These are phyloP conservation scores for Chromoteleia sp. DNA, from an alignment of 2,888 invertebrate genomes.

Conservation along the genomic window DNA sequence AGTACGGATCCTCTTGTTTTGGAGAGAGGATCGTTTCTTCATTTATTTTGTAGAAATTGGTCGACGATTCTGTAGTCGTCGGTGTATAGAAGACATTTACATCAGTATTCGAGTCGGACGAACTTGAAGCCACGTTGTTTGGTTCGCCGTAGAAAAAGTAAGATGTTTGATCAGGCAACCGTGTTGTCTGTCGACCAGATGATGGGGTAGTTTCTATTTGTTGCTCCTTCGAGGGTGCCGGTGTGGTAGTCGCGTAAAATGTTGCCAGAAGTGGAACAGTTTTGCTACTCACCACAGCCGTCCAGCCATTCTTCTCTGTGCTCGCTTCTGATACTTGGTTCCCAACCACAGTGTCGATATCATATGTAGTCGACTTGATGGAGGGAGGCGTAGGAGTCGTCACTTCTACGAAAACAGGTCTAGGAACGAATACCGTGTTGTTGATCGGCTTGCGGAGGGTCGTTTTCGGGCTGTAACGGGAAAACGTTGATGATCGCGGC, in stretches of 20 bases:
- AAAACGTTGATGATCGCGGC: slow-evolving; percentile 44
- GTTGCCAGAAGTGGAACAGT: slow-evolving; percentile 87
- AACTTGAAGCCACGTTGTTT: slow-evolving; percentile 72
- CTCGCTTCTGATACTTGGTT: slow-evolving; percentile 80
- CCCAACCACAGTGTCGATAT: slow-evolving; percentile 71
- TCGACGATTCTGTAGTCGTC: slow-evolving; percentile 76
- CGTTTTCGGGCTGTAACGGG: slow-evolving; percentile 66
- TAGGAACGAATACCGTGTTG: slow-evolving; percentile 52
- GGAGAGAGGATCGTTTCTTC: slow-evolving; percentile 68
- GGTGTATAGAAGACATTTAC: slow-evolving; percentile 71
- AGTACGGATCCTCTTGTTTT: slow-evolving; percentile 65
- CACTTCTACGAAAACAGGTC: slow-evolving; percentile 70
- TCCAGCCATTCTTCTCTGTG: slow-evolving; percentile 82
- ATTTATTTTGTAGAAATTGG: slow-evolving; percentile 71
- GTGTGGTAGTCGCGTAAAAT: slow-evolving; percentile 87
- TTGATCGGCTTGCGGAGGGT: slow-evolving; percentile 48
- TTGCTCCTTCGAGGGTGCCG: slow-evolving; percentile 76
- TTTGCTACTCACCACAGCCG: slow-evolving; percentile 86
- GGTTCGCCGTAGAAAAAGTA: slow-evolving; percentile 90
- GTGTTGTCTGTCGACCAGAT: slow-evolving; percentile 67
- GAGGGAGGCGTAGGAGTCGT: slow-evolving; percentile 74
- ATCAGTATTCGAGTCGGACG: slow-evolving; percentile 17
- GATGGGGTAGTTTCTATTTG: slow-evolving; percentile 78
- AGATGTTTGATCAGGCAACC: slow-evolving; percentile 84
- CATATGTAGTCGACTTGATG: slow-evolving; percentile 71